These are phyloP conservation scores for Teleopsis dalmanni DNA, from an alignment of 1,140 invertebrate species.

Conservation along the genomic window DNA sequence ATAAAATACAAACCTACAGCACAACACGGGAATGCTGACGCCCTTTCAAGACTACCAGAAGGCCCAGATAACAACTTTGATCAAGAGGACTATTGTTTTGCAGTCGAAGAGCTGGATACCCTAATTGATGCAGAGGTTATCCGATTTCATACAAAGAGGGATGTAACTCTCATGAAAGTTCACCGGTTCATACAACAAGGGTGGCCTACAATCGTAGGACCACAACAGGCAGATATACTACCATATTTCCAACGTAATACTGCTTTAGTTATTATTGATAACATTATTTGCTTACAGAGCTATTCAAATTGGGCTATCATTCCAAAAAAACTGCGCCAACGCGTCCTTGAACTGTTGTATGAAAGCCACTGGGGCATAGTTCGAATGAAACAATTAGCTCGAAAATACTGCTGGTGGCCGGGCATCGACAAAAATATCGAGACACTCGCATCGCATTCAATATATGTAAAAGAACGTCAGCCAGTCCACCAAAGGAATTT, in stretches of 20 bases:
- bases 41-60: conserved; percentile 20
- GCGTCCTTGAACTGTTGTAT: conserved; percentile 37
- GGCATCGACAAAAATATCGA: conserved; percentile 41
- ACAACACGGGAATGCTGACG: conserved; percentile 20
- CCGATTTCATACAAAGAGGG: neutral
- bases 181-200: neutral
- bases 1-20: conserved; percentile 17
- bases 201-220: no score
- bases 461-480: neutral
- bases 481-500: neutral
- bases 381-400: conserved; percentile 43
- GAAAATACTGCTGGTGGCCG: conserved; percentile 39
- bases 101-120: neutral
- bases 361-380: conserved; percentile 35
- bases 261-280: no score
- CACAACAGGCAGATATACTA: no score
- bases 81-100: neutral
- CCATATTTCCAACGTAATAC: conserved; percentile 4
- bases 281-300: no score
- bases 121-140: neutral
- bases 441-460: conserved; percentile 4
- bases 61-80: neutral
- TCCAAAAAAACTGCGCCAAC: no score
- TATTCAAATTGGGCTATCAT: no score
- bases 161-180: neutral